These are phyloP conservation scores for Drosophila insularis DNA, from an alignment of 1,140 invertebrate species.

Conservation along the genomic window DNA sequence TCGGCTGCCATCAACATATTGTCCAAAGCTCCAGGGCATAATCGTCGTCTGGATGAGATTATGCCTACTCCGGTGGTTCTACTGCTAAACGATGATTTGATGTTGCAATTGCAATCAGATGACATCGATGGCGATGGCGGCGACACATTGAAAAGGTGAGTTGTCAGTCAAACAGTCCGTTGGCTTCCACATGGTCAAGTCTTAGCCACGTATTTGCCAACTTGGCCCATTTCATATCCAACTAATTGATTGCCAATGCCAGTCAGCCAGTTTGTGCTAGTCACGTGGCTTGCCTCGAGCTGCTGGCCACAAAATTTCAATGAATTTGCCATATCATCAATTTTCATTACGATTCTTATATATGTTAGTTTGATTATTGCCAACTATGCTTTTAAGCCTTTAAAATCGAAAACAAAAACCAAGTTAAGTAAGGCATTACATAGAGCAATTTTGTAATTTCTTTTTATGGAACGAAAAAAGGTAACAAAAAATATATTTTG, in stretches of 20 bases:
- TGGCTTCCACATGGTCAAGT: slow-evolving; percentile 4
- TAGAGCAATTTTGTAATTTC: too few relatives aligned
- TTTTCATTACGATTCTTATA: too few relatives aligned
- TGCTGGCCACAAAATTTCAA: too few relatives aligned
- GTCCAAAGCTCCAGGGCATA: slow-evolving; percentile 36
- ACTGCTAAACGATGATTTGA: slow-evolving; percentile 31
- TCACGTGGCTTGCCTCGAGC: slow-evolving; percentile 1
- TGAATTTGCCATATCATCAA: too few relatives aligned
- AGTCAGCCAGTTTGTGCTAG: not conserved
- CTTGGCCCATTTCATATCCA: not conserved
- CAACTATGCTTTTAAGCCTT: too few relatives aligned
- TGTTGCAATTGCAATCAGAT: not conserved
- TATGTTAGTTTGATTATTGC: too few relatives aligned
- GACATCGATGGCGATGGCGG: not conserved
- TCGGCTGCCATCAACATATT: slow-evolving; percentile 35
- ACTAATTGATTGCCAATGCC: slow-evolving; percentile 6
- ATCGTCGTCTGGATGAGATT: slow-evolving; percentile 43
- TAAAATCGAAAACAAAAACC: too few relatives aligned
- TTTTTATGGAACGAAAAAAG: too few relatives aligned
- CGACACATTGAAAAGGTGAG: slow-evolving; percentile 5
- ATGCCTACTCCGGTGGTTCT: slow-evolving; percentile 44
- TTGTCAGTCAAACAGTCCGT: not conserved
- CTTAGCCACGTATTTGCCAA: slow-evolving; percentile 4
- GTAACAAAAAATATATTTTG: too few relatives aligned
- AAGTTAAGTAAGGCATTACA: too few relatives aligned